Evolutionary conservation across 1,140 invertebrate genomes (phyloP).

Genomic region (Calephelis nemesis): DNA sequence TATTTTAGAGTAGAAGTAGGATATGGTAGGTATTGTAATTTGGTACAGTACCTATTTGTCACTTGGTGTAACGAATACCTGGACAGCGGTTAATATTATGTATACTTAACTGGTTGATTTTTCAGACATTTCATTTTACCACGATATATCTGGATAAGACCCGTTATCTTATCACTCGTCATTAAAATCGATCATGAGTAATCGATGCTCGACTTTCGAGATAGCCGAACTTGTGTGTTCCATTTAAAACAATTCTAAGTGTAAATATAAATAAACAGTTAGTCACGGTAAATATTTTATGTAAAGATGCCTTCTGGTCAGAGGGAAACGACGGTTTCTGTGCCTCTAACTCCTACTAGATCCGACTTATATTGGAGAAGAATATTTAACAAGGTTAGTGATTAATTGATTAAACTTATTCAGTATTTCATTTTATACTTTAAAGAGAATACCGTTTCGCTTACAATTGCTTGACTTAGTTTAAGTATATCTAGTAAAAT

Average conservation of each 20-base stretch:
- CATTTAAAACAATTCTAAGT: constrained; percentile 18
- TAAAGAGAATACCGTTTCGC: too few relatives aligned
- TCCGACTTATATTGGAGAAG: constrained; percentile 71
- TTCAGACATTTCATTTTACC: background rate
- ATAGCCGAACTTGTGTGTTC: constrained; percentile 22
- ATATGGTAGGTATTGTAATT: too few relatives aligned
- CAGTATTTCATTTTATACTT: too few relatives aligned
- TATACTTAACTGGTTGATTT: background rate
- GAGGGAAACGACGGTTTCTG: constrained; percentile 61
- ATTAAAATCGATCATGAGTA: constrained; percentile 55
- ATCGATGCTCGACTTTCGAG: constrained; percentile 29
- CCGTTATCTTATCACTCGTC: constrained; percentile 52
- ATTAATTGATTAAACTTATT: background rate
- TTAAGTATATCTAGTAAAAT: too few relatives aligned
- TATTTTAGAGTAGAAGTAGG: too few relatives aligned
- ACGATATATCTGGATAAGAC: constrained; percentile 27
- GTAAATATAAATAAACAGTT: constrained; percentile 31
- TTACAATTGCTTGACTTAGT: too few relatives aligned
- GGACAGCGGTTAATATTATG: background rate
- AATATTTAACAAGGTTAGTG: constrained; percentile 69
- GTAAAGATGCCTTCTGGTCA: constrained; percentile 62
- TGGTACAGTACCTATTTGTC: too few relatives aligned
- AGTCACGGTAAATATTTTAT: constrained; percentile 38
- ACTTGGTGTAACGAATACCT: background rate
- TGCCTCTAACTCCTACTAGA: constrained; percentile 67